Evolutionary conservation across 2,113 vertebrate species (phyloP), one percentile per base, ranked within the genome.

Genomic region (Poeciliopsis turrubarensis): DNA sequence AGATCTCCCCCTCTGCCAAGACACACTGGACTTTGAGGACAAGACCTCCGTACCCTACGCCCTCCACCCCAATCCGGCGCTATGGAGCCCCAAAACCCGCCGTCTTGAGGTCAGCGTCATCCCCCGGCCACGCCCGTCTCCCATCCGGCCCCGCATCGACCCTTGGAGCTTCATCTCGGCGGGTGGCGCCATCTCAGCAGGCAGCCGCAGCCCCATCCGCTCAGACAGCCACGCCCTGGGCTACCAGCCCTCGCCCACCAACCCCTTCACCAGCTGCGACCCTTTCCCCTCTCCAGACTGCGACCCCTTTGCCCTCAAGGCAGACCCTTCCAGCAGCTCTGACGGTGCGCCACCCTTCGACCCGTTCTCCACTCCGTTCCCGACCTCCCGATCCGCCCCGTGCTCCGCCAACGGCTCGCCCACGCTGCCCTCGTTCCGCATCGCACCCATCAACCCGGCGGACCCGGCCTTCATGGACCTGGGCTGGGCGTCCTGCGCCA

Each of bases 91-190:
- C 2, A 95, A 95, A 87, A 93, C 95, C 27, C 89, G 87, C 0
- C 92, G 93, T 0, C 89, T 93, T 39, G 94, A 95, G 61, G 93
- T 96, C 83, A 94, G 90, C 60, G 93, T 96, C 82, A 94, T 96
- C 64, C 94, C 96, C 8, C 88, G 96, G 11, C 96, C 96, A 0
- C 95, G 96, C 1, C 96, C 96, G 0, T 96, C 96, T 3, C 94
- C 96, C 4, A 87, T 95, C n/a, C 95, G 96, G 5, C 95, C 86
- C 44, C 94, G 96, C 78, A 96, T 97, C 1, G 96, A 97, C 78
- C 96, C 96, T 0, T 97, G 96, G 96, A 97, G 96, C 90, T 97
- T 96, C 19, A 93, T 97, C 72, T 97, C 96, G 0, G 94, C 95
- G 0, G 95, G 95, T 0, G 73, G 86, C 0, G 67, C 60, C 8